Evolutionary conservation across 2,797 vertebrate species (phyloP).

Genomic region (Hafferia zeledoni): DNA sequence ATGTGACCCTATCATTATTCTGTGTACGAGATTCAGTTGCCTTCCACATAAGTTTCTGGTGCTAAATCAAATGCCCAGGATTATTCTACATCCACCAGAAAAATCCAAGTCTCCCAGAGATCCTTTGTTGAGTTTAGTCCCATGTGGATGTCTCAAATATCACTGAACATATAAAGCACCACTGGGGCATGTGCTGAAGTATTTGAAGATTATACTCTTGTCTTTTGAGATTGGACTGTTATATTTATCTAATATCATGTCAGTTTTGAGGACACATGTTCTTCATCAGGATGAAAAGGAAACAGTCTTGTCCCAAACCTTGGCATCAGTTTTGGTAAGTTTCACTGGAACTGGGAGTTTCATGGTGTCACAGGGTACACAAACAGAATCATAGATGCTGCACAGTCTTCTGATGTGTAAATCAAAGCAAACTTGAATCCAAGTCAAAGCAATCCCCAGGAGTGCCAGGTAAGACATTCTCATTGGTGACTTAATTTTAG

Average conservation of each 20-base stretch:
- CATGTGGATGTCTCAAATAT: neutral
- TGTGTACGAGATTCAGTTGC: neutral
- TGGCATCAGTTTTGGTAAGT: neutral
- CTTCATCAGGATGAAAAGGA: neutral
- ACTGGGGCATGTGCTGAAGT: neutral
- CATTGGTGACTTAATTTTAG: neutral
- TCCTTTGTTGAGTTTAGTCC: neutral
- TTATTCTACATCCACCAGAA: neutral
- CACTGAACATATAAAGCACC: rapidly evolving
- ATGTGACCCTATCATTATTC: neutral
- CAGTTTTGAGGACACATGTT: neutral
- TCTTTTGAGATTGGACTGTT: neutral
- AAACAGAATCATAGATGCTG: neutral
- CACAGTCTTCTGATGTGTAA: neutral
- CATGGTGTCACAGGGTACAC: neutral
- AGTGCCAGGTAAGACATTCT: neutral
- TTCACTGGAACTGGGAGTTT: neutral
- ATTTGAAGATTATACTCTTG: neutral
- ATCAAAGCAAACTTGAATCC: neutral
- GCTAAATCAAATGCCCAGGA: neutral
- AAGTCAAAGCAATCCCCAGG: neutral
- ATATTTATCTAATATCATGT: neutral
- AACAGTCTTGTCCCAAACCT: neutral
- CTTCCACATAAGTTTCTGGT: neutral
- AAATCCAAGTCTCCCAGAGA: neutral